These are phyloP conservation scores for Lordiphosa collinella DNA, from an alignment of 1,140 invertebrate genomes.

Conservation along the genomic window DNA sequence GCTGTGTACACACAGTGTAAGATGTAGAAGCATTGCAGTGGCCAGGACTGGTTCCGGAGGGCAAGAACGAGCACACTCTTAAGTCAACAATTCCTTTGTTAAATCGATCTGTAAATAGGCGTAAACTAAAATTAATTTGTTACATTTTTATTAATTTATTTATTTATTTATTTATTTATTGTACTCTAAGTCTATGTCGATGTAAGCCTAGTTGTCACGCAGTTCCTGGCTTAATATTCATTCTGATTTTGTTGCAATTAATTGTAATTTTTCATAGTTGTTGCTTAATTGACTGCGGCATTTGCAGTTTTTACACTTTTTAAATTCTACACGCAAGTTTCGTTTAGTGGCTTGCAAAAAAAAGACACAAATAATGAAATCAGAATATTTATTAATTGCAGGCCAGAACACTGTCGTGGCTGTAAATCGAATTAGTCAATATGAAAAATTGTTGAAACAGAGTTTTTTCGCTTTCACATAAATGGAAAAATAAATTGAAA, in stretches of 20 bases:
- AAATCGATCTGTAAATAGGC: slow-evolving; percentile 67
- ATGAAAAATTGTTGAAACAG: slow-evolving; percentile 55
- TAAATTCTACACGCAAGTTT: slow-evolving; percentile 16
- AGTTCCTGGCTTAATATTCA: slow-evolving; percentile 46
- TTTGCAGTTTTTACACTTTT: slow-evolving; percentile 22
- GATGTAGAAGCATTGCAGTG: slow-evolving; percentile 60
- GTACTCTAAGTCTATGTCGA: slow-evolving; percentile 25
- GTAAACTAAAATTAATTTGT: slow-evolving; percentile 52
- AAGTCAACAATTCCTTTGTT: slow-evolving; percentile 66
- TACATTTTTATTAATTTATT: slow-evolving; percentile 68
- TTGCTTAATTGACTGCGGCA: slow-evolving; percentile 8
- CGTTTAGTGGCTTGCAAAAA: neutral
- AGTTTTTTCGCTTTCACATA: slow-evolving; percentile 20
- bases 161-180: too few species aligned
- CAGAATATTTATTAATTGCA: slow-evolving; percentile 62
- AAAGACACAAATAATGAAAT: slow-evolving; percentile 51
- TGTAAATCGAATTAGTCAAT: slow-evolving; percentile 39
- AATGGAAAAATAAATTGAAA: slow-evolving; percentile 38
- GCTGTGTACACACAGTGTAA: slow-evolving; percentile 85
- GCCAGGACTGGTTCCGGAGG: neutral
- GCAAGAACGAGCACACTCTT: slow-evolving; percentile 36
- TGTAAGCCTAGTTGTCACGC: slow-evolving; percentile 8
- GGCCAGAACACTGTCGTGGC: slow-evolving; percentile 18
- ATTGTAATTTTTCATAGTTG: slow-evolving; percentile 8
- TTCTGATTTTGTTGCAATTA: slow-evolving; percentile 68